Evolutionary conservation across 2,888 invertebrate genomes (phyloP).

Genomic region (Idaea aversata): DNA sequence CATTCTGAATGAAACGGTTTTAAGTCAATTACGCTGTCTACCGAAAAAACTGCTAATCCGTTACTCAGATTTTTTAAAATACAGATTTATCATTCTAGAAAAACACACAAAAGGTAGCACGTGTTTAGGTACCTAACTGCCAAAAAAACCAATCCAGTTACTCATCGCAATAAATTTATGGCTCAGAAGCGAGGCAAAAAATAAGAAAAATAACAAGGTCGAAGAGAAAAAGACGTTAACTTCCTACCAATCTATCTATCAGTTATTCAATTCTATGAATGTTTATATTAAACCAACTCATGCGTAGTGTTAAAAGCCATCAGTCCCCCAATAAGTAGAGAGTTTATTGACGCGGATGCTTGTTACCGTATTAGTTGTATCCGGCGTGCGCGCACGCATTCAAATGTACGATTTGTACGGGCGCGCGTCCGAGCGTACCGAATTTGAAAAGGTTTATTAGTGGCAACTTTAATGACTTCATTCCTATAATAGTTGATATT

Average conservation of each 20-base stretch:
- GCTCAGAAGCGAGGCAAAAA: not conserved
- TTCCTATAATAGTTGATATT: not conserved
- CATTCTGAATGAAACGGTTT: no score
- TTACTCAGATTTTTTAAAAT: no score
- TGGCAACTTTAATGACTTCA: not conserved
- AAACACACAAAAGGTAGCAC: no score
- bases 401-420: not conserved
- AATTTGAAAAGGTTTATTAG: not conserved
- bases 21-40: no score
- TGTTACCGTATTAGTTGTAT: conserved; percentile 65
- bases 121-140: no score
- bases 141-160: no score
- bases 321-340: not conserved
- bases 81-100: no score
- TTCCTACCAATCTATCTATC: not conserved
- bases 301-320: not conserved
- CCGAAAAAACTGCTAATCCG: no score
- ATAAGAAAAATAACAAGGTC: not conserved
- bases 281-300: not conserved
- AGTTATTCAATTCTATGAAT: not conserved
- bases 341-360: conserved; percentile 21
- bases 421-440: not conserved
- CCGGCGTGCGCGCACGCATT: conserved; percentile 54
- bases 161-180: no score
- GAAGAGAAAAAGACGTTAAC: not conserved